Evolutionary conservation across 2,888 invertebrate species (phyloP).

Genomic region (Ganaspis brasiliensis): DNA sequence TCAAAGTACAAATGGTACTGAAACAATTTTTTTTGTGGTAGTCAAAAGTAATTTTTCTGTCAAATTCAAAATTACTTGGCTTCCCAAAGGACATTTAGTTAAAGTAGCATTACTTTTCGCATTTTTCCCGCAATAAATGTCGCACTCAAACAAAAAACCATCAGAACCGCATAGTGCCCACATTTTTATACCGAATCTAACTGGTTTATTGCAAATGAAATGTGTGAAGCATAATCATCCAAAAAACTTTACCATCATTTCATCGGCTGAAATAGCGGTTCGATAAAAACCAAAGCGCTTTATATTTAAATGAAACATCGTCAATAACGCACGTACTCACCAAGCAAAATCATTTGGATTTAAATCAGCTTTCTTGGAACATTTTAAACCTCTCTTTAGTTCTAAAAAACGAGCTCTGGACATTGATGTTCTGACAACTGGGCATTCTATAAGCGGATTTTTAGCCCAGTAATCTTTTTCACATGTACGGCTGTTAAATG

Average conservation of each 20-base stretch:
- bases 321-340: slow-evolving; percentile 21
- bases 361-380: not conserved
- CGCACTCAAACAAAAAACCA: slow-evolving; percentile 53
- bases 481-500: slow-evolving; percentile 30
- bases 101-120: slow-evolving; percentile 45
- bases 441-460: slow-evolving; percentile 6
- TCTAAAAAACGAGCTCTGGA: slow-evolving; percentile 24
- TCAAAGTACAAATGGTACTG: too few relatives aligned
- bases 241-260: slow-evolving; percentile 56
- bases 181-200: slow-evolving; percentile 52
- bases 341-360: slow-evolving; percentile 28
- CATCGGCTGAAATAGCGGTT: not conserved
- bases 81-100: slow-evolving; percentile 52
- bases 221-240: slow-evolving; percentile 45
- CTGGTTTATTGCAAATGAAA: slow-evolving; percentile 54
- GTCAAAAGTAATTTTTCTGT: slow-evolving; percentile 19
- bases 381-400: slow-evolving; percentile 9
- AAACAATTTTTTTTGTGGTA: too few relatives aligned
- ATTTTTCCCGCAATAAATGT: slow-evolving; percentile 50
- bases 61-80: slow-evolving; percentile 21
- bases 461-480: slow-evolving; percentile 31
- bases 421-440: slow-evolving; percentile 17
- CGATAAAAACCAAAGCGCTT: not conserved
- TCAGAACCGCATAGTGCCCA: slow-evolving; percentile 51
- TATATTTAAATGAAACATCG: slow-evolving; percentile 6